phyloP scores from a whole-genome alignment of 2,113 vertebrate species.

The Abramis brama region DNA sequence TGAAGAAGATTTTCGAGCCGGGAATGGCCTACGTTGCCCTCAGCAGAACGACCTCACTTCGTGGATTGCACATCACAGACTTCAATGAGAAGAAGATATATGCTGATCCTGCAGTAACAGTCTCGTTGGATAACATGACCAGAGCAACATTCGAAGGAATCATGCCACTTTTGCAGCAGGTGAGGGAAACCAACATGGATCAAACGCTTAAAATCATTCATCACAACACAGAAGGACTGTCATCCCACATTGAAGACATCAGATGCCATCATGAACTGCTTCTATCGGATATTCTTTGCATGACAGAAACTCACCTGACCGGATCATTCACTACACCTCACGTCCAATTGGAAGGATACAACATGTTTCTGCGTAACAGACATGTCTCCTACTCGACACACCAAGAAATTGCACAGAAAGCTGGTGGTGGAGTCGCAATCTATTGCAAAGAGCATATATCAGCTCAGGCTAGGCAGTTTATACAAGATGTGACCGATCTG shows the following conservation, averaged over 20 bases:
- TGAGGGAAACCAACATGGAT: too few relatives aligned
- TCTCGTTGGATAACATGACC: not conserved
- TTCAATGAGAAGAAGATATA: not conserved
- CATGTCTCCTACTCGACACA: too few relatives aligned
- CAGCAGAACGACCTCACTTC: too few relatives aligned
- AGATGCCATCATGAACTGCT: not conserved
- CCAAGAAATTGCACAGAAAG: not conserved
- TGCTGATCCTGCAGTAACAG: not conserved
- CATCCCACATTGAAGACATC: not conserved
- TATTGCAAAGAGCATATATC: not conserved
- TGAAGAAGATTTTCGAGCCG: too few relatives aligned
- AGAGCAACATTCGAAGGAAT: not conserved
- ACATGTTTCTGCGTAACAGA: too few relatives aligned
- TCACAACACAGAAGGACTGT: too few relatives aligned
- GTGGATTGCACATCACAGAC: not conserved
- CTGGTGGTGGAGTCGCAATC: not conserved
- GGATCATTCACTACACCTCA: not conserved
- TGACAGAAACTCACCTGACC: not conserved
- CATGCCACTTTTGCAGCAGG: too few relatives aligned
- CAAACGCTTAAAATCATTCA: too few relatives aligned
- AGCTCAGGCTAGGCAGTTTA: not conserved
- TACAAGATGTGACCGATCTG: not conserved
- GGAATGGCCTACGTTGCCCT: too few relatives aligned
- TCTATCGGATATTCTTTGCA: not conserved
- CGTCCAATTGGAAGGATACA: too few relatives aligned